phyloP scores from a whole-genome alignment of 2,113 vertebrate genomes.

The Ornithorhynchus anatinus region DNA sequence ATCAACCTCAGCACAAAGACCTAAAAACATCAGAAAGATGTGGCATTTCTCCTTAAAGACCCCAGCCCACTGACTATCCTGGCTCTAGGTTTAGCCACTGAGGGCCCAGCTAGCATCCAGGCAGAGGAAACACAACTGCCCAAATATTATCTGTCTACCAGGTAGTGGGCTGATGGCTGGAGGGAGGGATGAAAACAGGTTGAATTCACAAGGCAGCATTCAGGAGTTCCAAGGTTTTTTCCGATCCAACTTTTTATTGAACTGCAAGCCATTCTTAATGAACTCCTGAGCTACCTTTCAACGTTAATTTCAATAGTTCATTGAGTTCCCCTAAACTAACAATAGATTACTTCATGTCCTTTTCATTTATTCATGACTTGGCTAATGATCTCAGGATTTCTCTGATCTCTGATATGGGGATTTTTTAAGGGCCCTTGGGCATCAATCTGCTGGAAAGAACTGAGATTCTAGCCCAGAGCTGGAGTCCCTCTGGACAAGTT shows the following conservation, averaged over 20 bases:
- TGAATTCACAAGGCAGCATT: background rate
- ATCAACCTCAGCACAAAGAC: too few relatives aligned
- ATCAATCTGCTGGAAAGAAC: conserved; percentile 43
- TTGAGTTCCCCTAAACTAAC: conserved; percentile 15
- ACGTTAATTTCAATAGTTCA: background rate
- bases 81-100: too few relatives aligned
- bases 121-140: too few relatives aligned
- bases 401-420: conserved; percentile 1
- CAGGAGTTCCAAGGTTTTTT: background rate
- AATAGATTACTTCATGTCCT: background rate
- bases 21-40: too few relatives aligned
- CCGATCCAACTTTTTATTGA: background rate
- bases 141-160: too few relatives aligned
- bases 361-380: conserved; percentile 10
- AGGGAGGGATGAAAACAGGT: background rate
- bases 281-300: background rate
- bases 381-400: conserved; percentile 15
- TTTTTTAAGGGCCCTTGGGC: background rate
- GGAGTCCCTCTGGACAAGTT: conserved; percentile 11
- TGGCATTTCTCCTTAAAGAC: too few relatives aligned
- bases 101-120: too few relatives aligned
- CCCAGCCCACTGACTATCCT: too few relatives aligned
- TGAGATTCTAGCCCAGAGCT: conserved; percentile 23
- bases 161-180: too few relatives aligned
- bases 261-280: background rate